Conservation (phyloP, 2,888 invertebrate species). For the Drosophila nr. perissopoda region DNA sequence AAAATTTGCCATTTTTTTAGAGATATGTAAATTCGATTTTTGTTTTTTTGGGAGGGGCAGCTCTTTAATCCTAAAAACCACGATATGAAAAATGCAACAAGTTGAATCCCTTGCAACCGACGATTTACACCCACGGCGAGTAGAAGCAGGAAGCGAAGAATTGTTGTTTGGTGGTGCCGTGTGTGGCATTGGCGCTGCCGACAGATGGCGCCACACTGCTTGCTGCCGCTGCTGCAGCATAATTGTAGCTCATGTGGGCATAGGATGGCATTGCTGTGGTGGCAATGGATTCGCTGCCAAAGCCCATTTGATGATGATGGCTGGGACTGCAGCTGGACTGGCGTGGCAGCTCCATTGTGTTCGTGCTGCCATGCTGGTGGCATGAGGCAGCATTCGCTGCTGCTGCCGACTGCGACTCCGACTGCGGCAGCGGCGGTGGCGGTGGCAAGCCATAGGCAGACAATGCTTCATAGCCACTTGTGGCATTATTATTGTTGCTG, state of each 20-base stretch:
- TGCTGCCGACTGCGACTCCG: slow-evolving; percentile 62
- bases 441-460: slow-evolving; percentile 82
- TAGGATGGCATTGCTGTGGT: slow-evolving; percentile 61
- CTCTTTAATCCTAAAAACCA: background rate
- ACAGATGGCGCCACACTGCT: slow-evolving; percentile 44
- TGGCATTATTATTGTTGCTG: slow-evolving; percentile 27
- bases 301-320: slow-evolving; percentile 82
- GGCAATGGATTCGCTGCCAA: slow-evolving; percentile 50
- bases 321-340: slow-evolving; percentile 89
- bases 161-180: slow-evolving; percentile 79
- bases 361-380: slow-evolving; percentile 36
- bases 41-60: slow-evolving; percentile 29
- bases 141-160: slow-evolving; percentile 83
- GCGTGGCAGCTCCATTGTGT: slow-evolving; percentile 80
- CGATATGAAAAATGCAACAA: slow-evolving; percentile 25
- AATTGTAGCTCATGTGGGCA: slow-evolving; percentile 79
- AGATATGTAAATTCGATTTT: slow-evolving; percentile 78
- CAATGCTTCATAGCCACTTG: slow-evolving; percentile 58
- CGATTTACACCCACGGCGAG: slow-evolving; percentile 81
- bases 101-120: background rate
- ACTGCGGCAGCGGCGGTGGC: slow-evolving; percentile 65
- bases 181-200: slow-evolving; percentile 26
- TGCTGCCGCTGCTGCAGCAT: slow-evolving; percentile 65
- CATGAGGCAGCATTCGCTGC: slow-evolving; percentile 23
- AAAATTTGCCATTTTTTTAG: slow-evolving; percentile 32